Evolutionary conservation across 2,797 vertebrate genomes (phyloP), one percentile per base, ranked within the genome.

Genomic region (Acrossocheilus fasciatus): DNA sequence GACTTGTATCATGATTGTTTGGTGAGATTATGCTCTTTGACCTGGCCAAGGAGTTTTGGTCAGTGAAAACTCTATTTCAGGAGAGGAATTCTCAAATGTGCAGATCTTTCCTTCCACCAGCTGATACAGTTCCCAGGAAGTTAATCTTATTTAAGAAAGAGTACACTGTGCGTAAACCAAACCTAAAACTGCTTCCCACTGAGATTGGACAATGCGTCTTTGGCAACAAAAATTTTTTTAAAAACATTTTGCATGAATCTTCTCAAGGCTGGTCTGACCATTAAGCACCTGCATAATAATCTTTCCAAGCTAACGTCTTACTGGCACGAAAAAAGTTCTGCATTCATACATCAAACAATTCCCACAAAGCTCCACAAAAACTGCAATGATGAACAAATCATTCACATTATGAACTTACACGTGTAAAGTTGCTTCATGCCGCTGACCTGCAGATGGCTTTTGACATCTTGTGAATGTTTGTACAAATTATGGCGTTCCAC

Each of bases 101-200:
- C 91, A 91, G 88, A 91, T 91, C 92, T 93, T 94, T 92, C 88
- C 90, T 90, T 90, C 93, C 94, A 94, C 93, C 94, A 94, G 93
- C 90, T 89, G 90, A 89, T 83, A 82, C 90, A 30, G 30, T 81
- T 88, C 74, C 69, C 70, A 81, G 43, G 17, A 84, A 34, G 39
- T 34, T 39, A 70, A 10, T 69, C 20, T 62, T 78, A 47, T 43
- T 39, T 69, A 52, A 54, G 39, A 41, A 52, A 54, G 47, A 41
- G 62, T 52, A 34, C 57, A 76, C 41, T 57, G 45, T 70, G 36
- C 6, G 45, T 57, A 79, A 45, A 50, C 57, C 43, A 77, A 74
- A 83, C 43, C 39, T 36, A 64, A 62, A 45, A 36, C 26, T 30
- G 26, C 6, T 81, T 68, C 26, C 26, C 43, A 34, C 26, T 34